Base-by-base conservation (phyloP, 2,888 invertebrate genomes). In the Stratiomys singularior region DNA sequence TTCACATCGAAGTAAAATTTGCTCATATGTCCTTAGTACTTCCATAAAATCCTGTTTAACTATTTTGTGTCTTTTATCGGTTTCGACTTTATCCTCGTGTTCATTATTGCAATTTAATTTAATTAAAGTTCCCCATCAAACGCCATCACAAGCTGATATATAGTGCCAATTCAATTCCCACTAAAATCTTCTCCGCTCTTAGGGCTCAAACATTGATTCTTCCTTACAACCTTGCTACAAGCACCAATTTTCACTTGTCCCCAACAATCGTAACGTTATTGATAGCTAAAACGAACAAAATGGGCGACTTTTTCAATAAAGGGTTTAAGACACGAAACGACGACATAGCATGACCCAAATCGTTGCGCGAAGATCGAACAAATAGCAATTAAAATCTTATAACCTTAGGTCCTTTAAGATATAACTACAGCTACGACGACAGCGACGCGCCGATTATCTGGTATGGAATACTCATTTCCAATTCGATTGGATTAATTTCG, bases 401-500 rank as follows among this genome's bases (percentile, higher is more conserved):
- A 66, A 37, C 66, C 37, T 28, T 30, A 37, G 37, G 30, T 18
- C 18, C 58, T 60, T 60, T 21, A 60, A 60, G 18, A 25, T 3
- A 52, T 13, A 13, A 37, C 37, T 37, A 9, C 37, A 37, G 9
- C 5, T 5, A 37, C 37, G 37, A 9, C 5, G 3, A 37, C 9
- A 37, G 37, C 37, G 37, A 52, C n/a, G 52, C 15, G 52, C 4
- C 66, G 66, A 66, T 66, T 37, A 66, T 66, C 66, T 66, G 30
- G 66, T n/a, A 66, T 37, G 37, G 37, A 21, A 66, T 28, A 66
- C 37, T 37, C 66, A 66, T 66, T 66, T 37, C 37, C 5, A 28
- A 18, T 15, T 66, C 66, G 66, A 66, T 66, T 66, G 66, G 66
- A 66, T 66, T 66, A 66, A 66, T 66, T 66, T 66, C 66, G n/a